Conservation (phyloP, 2,888 invertebrate species). For the Cepaea hortensis region DNA sequence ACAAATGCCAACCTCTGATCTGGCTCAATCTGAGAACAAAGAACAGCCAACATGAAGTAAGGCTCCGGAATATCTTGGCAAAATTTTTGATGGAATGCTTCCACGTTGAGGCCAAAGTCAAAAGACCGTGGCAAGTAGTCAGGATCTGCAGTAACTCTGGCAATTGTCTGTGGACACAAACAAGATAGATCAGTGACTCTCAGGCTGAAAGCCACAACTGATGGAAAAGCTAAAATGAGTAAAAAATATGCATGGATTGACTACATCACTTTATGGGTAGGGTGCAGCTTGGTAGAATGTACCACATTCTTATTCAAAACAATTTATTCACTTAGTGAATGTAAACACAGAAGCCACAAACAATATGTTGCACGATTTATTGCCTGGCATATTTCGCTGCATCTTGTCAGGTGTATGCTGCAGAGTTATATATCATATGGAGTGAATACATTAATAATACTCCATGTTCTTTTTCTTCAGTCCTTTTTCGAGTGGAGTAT, state of each 20-base stretch:
- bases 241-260: background rate
- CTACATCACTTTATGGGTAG: no score
- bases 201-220: background rate
- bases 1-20: slow-evolving; percentile 83
- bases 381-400: no score
- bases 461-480: no score
- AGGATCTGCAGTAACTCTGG: slow-evolving; percentile 94
- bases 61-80: slow-evolving; percentile 88
- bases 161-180: slow-evolving; percentile 85
- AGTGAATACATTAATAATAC: no score
- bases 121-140: slow-evolving; percentile 92
- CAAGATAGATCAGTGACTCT: background rate
- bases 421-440: no score
- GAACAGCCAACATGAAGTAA: slow-evolving; percentile 90
- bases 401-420: no score
- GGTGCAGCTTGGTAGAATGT: no score
- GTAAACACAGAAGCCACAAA: no score
- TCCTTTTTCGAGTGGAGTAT: no score
- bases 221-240: background rate
- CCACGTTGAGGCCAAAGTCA: slow-evolving; percentile 93
- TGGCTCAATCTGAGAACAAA: slow-evolving; percentile 92
- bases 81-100: slow-evolving; percentile 89
- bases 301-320: no score
- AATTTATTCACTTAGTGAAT: no score
- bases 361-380: no score